phyloP scores from a whole-genome alignment of 2,113 vertebrate species.

The Vireo altiloquus region DNA sequence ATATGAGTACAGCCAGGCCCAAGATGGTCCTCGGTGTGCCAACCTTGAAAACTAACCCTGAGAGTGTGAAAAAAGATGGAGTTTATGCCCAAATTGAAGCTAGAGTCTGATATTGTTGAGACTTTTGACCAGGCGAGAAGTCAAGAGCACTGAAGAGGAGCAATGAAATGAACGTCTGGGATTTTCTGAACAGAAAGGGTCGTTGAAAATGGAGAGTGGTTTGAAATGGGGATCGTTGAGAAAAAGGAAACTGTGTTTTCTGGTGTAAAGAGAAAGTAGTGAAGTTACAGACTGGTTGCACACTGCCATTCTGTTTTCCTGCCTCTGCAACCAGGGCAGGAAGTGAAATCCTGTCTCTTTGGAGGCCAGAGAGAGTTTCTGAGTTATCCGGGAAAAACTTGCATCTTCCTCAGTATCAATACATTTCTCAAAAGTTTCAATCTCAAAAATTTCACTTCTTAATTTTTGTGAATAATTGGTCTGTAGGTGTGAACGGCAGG shows the following conservation, averaged over 20 bases:
- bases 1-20: neutral
- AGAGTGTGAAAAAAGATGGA: neutral
- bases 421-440: neutral
- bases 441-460: neutral
- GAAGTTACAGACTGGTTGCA: neutral
- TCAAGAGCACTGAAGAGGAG: neutral
- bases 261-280: neutral
- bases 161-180: neutral
- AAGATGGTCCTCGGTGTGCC: neutral
- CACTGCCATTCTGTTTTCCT: neutral
- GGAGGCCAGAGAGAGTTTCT: neutral
- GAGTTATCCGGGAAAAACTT: neutral
- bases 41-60: neutral
- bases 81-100: neutral
- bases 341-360: neutral
- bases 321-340: neutral
- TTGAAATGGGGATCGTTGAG: neutral
- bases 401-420: neutral
- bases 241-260: slow-evolving; percentile 14
- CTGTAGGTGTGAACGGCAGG: neutral
- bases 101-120: neutral
- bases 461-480: neutral
- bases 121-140: neutral
- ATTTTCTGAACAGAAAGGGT: neutral
- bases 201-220: neutral